Evolutionary conservation across 2,113 vertebrate species (phyloP).

Genomic region (Sphyrna mokarran): DNA sequence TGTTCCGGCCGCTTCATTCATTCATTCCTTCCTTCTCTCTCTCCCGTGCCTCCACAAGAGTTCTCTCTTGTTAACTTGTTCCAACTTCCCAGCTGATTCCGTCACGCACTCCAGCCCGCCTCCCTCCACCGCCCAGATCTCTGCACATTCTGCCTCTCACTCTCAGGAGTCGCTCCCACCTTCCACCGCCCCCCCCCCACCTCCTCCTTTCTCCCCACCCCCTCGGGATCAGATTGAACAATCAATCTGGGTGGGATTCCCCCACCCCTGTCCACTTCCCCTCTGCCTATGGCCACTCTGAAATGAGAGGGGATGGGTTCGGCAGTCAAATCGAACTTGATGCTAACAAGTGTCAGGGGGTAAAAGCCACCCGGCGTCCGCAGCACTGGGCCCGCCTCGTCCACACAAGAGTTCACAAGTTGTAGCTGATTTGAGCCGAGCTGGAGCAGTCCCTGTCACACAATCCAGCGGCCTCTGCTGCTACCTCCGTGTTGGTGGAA

Average conservation of each 20-base stretch:
- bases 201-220: background rate
- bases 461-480: background rate
- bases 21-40: background rate
- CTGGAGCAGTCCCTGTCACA: background rate
- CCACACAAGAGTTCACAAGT: background rate
- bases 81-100: slow-evolving; percentile 8
- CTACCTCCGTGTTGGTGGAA: background rate
- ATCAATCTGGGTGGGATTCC: background rate
- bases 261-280: too few relatives aligned
- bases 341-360: background rate
- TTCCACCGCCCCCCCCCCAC: background rate
- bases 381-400: background rate
- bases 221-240: background rate
- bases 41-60: background rate
- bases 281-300: background rate
- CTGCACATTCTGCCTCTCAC: background rate
- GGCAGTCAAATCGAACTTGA: too few relatives aligned
- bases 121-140: background rate
- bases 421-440: background rate
- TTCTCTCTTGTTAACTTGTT: slow-evolving; percentile 2
- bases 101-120: slow-evolving; percentile 9
- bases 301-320: background rate
- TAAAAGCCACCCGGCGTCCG: background rate
- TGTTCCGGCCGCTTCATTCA: background rate
- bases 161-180: background rate